Conservation (phyloP, 2,888 invertebrate species). For the Tipula lateralis region DNA sequence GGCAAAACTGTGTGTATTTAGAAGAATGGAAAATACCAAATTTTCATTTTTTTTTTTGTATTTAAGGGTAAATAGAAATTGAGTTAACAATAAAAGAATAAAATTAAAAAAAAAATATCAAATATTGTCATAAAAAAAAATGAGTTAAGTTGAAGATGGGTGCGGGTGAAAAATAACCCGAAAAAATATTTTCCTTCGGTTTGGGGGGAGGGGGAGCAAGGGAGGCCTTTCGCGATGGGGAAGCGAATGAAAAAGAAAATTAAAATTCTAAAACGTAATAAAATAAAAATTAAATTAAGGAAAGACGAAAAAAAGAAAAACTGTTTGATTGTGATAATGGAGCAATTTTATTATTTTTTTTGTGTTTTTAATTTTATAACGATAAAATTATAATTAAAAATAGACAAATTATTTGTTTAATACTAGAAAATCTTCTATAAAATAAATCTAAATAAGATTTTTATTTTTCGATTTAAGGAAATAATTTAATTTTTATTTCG, state of each 20-base stretch:
- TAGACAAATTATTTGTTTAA: conserved; percentile 24
- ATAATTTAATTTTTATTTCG: conserved; percentile 13
- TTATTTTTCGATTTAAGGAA: neutral
- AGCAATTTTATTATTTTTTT: neutral
- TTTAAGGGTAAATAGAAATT: conserved; percentile 19
- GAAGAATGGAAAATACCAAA: neutral
- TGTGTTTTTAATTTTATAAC: neutral
- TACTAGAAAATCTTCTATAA: neutral
- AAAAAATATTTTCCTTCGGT: neutral
- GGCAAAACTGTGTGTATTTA: neutral
- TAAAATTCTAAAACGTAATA: neutral
- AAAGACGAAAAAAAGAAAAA: neutral
- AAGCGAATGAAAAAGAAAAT: too few relatives aligned
- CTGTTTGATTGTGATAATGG: conserved; percentile 11
- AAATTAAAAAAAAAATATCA: neutral
- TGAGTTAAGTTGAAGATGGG: neutral
- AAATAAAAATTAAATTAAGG: conserved; percentile 4
- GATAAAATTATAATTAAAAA: conserved; percentile 19
- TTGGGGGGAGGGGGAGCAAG: too few relatives aligned
- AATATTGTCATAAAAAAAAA: neutral
- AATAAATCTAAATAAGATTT: neutral
- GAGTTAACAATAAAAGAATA: conserved; percentile 24
- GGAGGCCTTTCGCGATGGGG: too few relatives aligned
- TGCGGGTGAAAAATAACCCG: neutral
- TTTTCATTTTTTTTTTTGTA: neutral